Evolutionary conservation across 92 coral and sea anemone species (phyloP).

Genomic region (Galaxea fascicularis): DNA sequence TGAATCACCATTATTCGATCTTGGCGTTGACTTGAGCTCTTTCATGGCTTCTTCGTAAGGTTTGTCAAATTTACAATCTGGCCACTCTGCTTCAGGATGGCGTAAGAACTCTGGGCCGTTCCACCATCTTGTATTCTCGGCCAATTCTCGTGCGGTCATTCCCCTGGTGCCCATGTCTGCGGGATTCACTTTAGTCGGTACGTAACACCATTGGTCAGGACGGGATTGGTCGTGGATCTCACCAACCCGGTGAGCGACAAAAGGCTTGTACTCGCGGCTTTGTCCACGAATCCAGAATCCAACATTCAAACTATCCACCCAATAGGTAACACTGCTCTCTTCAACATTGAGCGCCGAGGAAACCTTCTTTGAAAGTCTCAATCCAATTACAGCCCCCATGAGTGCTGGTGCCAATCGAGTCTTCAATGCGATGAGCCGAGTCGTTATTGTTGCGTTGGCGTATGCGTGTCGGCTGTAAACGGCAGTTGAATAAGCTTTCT

Average conservation of each 20-base stretch:
- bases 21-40: slow-evolving; percentile 36
- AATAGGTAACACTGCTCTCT: not conserved
- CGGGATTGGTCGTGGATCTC: slow-evolving; percentile 59
- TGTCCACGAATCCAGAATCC: slow-evolving; percentile 69
- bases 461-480: slow-evolving; percentile 47
- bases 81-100: slow-evolving; percentile 10
- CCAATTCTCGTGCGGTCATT: slow-evolving; percentile 17
- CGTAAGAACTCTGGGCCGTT: not conserved
- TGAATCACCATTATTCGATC: slow-evolving; percentile 24
- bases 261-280: slow-evolving; percentile 63
- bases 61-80: slow-evolving; percentile 26
- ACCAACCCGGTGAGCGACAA: slow-evolving; percentile 71
- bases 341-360: not conserved
- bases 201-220: slow-evolving; percentile 74
- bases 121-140: slow-evolving; percentile 32
- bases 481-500: slow-evolving; percentile 58
- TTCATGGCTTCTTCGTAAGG: slow-evolving; percentile 9
- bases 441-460: slow-evolving; percentile 9
- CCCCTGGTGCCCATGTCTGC: slow-evolving; percentile 69
- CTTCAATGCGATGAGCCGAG: slow-evolving; percentile 43
- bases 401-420: slow-evolving; percentile 32
- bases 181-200: slow-evolving; percentile 64
- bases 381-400: not conserved
- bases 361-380: not conserved
- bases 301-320: slow-evolving; percentile 56